Base-by-base conservation (phyloP, 2,797 vertebrate genomes). In the Cirrhinus molitorella region DNA sequence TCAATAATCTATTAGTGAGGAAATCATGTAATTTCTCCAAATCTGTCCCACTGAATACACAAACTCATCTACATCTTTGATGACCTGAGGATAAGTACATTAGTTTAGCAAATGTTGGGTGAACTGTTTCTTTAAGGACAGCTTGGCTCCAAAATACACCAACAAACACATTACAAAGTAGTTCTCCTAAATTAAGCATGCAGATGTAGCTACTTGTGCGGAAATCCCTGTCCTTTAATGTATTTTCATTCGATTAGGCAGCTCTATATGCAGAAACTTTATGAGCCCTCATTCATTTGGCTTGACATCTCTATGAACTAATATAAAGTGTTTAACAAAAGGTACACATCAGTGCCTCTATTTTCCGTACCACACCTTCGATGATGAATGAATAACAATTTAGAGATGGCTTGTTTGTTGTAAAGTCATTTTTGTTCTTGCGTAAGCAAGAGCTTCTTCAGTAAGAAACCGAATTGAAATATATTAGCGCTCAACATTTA, bases 291-390 rank as follows among this genome's bases (percentile, higher is more conserved):
- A 28, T 71, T 72, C 11, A 59, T 79, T 78, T 63, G 40, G 47
- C 53, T 70, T 84, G 82, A 40, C 75, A 71, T 65, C 75, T 61
- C 75, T 49, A 77, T 49, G 37, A 49, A 63, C 25, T 34, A 17
- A 47, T 73, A 81, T 23, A 47, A 28, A 79, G 53, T 63, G 57
- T 49, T 77, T 78, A 83, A 83, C 25, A 61, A 78, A 53, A 70
- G 68, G 53, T 19, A 51, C 66, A 53, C 55, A 68, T 49, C 19
- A 84, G 28, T 59, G 65, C 31, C 73, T 70, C 43, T 63, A 51
- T 25, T 49, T 78, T 12, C 21, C 45, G 55, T 40, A 28, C 3
- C 19, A 34, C 65, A 68, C 3, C 1, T 78, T 4, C 12, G 57
- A 73, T 72, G 31, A 70, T 66, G 13, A 34, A 70, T 57, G 37